A percentile compares a stretch with the other conserved stretches of the same genome.
Evolutionary conservation across 1,140 invertebrate species (phyloP).

Genomic region (Tetramorium alpestre): DNA sequence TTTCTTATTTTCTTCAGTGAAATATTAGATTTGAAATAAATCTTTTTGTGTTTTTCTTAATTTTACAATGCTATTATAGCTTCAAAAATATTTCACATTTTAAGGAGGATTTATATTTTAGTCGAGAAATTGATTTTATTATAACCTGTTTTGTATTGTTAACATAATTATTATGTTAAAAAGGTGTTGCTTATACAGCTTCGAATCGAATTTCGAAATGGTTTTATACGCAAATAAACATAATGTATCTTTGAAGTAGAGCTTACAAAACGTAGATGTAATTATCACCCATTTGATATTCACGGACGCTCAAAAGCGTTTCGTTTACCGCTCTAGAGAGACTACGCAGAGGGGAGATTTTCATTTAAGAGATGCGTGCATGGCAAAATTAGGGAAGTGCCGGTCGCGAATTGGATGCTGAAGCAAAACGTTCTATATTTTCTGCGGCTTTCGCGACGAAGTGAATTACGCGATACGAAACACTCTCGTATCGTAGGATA

Average conservation of each 20-base stretch:
- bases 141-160: too few relatives aligned
- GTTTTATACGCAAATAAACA: neutral
- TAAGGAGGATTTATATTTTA: neutral
- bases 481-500: neutral
- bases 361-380: neutral
- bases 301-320: neutral
- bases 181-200: neutral
- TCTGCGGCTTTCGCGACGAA: neutral
- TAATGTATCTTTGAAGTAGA: neutral
- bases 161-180: neutral
- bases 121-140: too few relatives aligned
- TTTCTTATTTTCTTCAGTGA: neutral
- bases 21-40: neutral
- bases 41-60: neutral
- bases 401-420: neutral
- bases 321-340: neutral
- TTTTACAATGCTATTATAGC: neutral
- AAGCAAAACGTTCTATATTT: neutral
- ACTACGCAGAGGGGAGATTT: neutral
- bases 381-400: neutral
- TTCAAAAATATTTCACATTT: neutral
- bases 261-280: neutral
- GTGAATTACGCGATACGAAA: constrained; percentile 16
- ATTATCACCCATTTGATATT: constrained; percentile 3
- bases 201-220: neutral